Base-by-base conservation (phyloP, 2,113 vertebrate species). In the Gadus chalcogrammus region DNA sequence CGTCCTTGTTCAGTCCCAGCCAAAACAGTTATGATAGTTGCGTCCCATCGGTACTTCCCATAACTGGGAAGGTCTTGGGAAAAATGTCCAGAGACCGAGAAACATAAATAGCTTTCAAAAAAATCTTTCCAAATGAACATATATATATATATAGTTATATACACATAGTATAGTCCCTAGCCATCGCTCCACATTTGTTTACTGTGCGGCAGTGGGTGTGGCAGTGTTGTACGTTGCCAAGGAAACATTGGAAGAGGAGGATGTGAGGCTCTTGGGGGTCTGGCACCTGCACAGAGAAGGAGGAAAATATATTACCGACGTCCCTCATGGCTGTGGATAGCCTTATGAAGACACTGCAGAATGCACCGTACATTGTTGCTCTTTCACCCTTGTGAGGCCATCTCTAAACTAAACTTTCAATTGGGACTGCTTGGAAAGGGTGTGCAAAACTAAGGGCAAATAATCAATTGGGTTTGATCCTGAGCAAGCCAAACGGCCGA, bases 161-260 rank as follows among this genome's bases (percentile, higher is more conserved):
- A 48, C 42, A 48, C 12, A 13, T 48, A 48, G 42, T 48, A 35
- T 35, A 35, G 31, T 35, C 31, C 31, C 31, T 35, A 35, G 31
- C 31, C 42, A 9, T 48, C 12, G 42, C 42, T 48, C 42, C 9
- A 9, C 42, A 48, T 48, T 9, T 48, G 67, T 66, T 77, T 69
- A 88, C 77, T 87, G 88, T 53, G 78, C 86, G 6, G 79, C 78
- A 31, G 82, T 75, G 20, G 81, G 76, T 31, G 78, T 79, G 80
- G 79, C 83, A 48, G 20, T 84, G 84, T 83, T 93, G 90, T 79
- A 93, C 58, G 90, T 78, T 15, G 82, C 81, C 74, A 96, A 76
- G n/a, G 95, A 94, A 69, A 87, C 88, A 27, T 92, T 92, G 22
- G 95, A 92, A 31, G 93, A 83, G 5, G 95, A 94, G 69, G 95